phyloP scores from a whole-genome alignment of 2,113 vertebrate genomes.

The Tapirus terrestris region DNA sequence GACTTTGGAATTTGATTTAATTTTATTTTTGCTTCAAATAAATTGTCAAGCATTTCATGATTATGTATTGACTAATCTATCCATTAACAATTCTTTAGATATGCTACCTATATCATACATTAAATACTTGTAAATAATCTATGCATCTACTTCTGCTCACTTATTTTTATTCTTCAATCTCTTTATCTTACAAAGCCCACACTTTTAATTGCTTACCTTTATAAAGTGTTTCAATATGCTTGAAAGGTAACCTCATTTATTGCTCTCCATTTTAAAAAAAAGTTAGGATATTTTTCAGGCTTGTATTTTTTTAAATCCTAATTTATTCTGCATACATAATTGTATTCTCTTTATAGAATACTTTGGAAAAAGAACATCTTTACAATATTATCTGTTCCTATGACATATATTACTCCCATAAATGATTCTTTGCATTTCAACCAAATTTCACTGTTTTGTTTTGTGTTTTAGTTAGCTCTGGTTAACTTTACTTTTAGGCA shows the following conservation, averaged over 20 bases:
- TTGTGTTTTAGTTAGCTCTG: not conserved
- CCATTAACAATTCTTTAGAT: not conserved
- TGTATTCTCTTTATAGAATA: not conserved
- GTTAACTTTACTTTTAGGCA: not conserved
- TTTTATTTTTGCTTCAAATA: not conserved
- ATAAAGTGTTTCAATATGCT: not conserved
- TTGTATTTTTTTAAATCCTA: not conserved
- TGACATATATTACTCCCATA: not conserved
- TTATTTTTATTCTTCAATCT: not conserved
- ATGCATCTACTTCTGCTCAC: not conserved
- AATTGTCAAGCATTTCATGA: not conserved
- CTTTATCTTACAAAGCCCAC: not conserved
- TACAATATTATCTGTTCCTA: not conserved
- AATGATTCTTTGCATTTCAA: not conserved
- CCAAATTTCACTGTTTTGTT: not conserved
- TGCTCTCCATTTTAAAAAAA: not conserved
- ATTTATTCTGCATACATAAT: not conserved
- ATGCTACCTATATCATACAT: not conserved
- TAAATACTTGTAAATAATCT: not conserved
- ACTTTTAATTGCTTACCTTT: not conserved
- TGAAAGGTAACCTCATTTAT: not conserved
- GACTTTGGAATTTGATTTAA: not conserved
- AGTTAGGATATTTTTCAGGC: not conserved
- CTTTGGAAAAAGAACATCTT: not conserved
- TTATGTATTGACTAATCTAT: not conserved